These are phyloP conservation scores for Sycobia sp. DNA, from an alignment of 1,140 invertebrate genomes.

Conservation along the genomic window DNA sequence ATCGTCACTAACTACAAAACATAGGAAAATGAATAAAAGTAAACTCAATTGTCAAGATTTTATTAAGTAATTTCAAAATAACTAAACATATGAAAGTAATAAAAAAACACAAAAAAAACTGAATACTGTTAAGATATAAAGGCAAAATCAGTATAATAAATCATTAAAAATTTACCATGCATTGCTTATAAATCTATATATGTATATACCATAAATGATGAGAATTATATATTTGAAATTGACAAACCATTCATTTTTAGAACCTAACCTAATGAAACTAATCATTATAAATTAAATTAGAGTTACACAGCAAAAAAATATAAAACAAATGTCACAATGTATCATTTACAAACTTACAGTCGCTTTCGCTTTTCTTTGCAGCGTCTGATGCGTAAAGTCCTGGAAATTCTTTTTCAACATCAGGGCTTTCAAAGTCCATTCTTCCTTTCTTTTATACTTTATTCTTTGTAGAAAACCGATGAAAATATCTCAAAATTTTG, in stretches of 20 bases:
- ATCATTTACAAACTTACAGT: conserved; percentile 75
- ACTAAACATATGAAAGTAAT: conserved; percentile 18
- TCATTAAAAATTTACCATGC: conserved; percentile 21
- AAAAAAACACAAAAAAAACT: conserved; percentile 5
- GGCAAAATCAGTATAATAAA: conserved; percentile 19
- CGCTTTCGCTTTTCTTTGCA: conserved; percentile 78
- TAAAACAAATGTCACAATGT: neutral
- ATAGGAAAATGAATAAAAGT: neutral
- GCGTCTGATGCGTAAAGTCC: conserved; percentile 82
- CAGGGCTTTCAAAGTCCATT: conserved; percentile 90
- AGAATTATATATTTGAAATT: conserved; percentile 22
- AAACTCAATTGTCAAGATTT: neutral
- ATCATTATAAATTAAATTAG: conserved; percentile 25
- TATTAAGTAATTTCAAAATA: too few species aligned
- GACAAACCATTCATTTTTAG: conserved; percentile 18
- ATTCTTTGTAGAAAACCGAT: too few species aligned
- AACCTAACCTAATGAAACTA: conserved; percentile 35
- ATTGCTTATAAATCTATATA: conserved; percentile 29
- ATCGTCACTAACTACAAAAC: conserved; percentile 73
- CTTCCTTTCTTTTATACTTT: conserved; percentile 20
- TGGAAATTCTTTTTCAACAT: conserved; percentile 89
- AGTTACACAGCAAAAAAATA: conserved; percentile 16
- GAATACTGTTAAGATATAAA: too few species aligned
- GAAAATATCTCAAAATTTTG: too few species aligned
- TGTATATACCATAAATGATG: conserved; percentile 20